These are phyloP conservation scores for Atherinomorus stipes DNA, from an alignment of 2,113 vertebrate genomes.

Conservation along the genomic window DNA sequence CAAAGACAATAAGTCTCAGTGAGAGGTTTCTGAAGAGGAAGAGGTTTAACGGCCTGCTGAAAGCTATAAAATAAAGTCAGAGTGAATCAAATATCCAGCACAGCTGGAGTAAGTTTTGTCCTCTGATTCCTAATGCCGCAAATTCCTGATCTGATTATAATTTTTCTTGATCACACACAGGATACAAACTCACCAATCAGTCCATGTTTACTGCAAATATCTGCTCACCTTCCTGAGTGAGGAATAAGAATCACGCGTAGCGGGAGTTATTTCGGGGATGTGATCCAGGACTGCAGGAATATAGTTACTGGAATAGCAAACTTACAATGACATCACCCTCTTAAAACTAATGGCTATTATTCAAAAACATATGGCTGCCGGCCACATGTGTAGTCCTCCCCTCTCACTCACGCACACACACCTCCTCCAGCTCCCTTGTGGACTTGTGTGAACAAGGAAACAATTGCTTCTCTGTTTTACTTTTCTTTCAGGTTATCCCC, in stretches of 20 bases:
- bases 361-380: conserved; percentile 69
- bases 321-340: conserved; percentile 72
- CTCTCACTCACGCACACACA: conserved; percentile 3
- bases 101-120: neutral
- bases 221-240: conserved; percentile 27
- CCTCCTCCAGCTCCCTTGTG: conserved; percentile 22
- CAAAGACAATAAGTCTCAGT: conserved; percentile 23
- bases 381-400: conserved; percentile 62
- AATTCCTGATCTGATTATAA: conserved; percentile 20
- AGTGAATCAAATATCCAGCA: conserved; percentile 33
- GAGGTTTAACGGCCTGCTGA: conserved; percentile 52
- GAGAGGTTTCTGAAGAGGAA: conserved; percentile 42
- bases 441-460: conserved; percentile 55
- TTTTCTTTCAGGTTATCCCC: conserved; percentile 38
- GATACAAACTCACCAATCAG: conserved; percentile 5
- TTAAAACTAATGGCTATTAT: conserved; percentile 80
- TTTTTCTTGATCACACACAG: neutral
- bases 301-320: conserved; percentile 78
- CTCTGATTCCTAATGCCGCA: neutral
- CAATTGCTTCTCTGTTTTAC: conserved; percentile 66
- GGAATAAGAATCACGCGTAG: conserved; percentile 28
- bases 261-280: conserved; percentile 61
- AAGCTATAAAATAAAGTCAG: conserved; percentile 28
- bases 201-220: conserved; percentile 45
- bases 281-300: conserved; percentile 65